A percentile compares a stretch with the other conserved stretches of the same genome.
Evolutionary conservation across 2,888 invertebrate species (phyloP).

Genomic region (Conomelus anceps): DNA sequence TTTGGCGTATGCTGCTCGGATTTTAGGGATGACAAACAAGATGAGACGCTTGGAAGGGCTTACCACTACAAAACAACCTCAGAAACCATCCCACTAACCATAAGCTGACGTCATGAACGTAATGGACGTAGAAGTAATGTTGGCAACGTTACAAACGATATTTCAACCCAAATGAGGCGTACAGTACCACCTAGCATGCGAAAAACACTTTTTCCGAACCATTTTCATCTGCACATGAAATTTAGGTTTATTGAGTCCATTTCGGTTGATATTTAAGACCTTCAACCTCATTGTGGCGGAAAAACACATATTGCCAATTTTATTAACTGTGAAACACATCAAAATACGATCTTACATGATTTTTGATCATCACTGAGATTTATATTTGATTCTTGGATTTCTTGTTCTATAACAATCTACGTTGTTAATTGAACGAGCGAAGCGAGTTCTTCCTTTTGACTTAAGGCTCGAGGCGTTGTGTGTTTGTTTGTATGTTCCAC

Average conservation of each 20-base stretch:
- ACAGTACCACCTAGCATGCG: not conserved
- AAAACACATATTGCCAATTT: no score
- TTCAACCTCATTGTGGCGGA: no score
- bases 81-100: not conserved
- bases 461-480: no score
- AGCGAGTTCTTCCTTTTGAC: no score
- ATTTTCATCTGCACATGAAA: not conserved
- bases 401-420: no score
- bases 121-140: not conserved
- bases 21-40: not conserved
- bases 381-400: no score
- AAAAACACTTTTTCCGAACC: not conserved
- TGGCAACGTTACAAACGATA: not conserved
- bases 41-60: not conserved
- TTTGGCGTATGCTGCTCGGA: not conserved
- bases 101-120: not conserved
- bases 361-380: no score
- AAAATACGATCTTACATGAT: no score
- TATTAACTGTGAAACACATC: no score
- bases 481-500: no score
- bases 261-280: no score
- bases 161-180: not conserved
- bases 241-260: not conserved
- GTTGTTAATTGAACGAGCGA: no score
- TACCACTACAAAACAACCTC: not conserved